Evolutionary conservation across 2,113 vertebrate species (phyloP).

Genomic region (Notechis scutatus): DNA sequence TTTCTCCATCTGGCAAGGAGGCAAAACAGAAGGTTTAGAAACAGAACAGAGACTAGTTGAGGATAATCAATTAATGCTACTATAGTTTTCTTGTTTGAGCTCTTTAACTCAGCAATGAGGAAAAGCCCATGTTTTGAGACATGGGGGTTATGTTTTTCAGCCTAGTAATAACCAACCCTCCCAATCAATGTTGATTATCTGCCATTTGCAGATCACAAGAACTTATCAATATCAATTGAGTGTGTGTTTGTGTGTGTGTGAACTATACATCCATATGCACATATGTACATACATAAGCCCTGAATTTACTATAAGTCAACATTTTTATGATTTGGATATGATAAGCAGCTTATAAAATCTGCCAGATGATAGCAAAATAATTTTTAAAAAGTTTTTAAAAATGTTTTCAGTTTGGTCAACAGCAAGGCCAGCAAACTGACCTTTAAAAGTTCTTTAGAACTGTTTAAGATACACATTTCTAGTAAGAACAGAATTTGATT

Average conservation of each 20-base stretch:
- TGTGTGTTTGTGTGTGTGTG: not conserved
- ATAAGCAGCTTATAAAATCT: not conserved
- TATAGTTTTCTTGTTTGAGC: not conserved
- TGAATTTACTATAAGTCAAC: not conserved
- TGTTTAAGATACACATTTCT: not conserved
- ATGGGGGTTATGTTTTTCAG: not conserved
- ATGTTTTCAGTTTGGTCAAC: not conserved
- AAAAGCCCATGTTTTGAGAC: not conserved
- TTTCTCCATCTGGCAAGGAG: not conserved
- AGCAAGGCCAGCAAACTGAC: not conserved
- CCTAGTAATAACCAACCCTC: not conserved
- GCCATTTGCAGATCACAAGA: not conserved
- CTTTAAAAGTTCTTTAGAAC: not conserved
- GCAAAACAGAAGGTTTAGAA: not conserved
- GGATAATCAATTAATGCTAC: not conserved
- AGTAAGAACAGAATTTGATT: not conserved
- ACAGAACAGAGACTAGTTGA: not conserved
- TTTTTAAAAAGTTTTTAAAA: not conserved
- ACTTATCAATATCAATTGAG: not conserved
- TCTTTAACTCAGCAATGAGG: not conserved
- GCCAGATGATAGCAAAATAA: not conserved
- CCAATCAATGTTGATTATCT: not conserved
- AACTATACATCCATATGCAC: not conserved
- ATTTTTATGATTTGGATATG: not conserved
- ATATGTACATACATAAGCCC: not conserved